Evolutionary conservation across 2,888 invertebrate genomes (phyloP), one percentile per base, ranked within the genome.

Genomic region (Drosophila kokeensis): DNA sequence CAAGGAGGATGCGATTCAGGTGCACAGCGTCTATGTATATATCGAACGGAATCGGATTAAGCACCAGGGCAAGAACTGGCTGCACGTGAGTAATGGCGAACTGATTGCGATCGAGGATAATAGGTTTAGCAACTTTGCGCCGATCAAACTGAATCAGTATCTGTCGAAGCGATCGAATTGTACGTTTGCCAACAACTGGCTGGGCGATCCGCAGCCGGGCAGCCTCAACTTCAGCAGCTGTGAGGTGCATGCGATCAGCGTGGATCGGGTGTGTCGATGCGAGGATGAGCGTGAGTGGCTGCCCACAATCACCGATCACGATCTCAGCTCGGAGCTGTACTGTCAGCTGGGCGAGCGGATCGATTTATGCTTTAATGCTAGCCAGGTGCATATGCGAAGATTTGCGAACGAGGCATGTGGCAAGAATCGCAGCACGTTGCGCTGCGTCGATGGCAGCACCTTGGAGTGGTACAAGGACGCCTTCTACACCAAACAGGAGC

Each of bases 181-280:
- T 57, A 86, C 83, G 10, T 93, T 93, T 64, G 82, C 90, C 27
- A 87, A 91, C 52, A 93, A 93, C 70, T 89, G 82, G 0, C 79
- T 93, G 29, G 91, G 91, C 1, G 76, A 89, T 29, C 90, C 91
- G 0, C 79, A 87, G 36, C 74, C 79, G 3, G 90, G 87, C 1
- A 92, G 93, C 53, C 83, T 93, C 4, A 93, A 93, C 58, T 87
- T 93, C 29, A 90, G 89, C 29, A 88, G 88, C 40, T 93, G 93
- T 49, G 81, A 81, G 53, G 81, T 93, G 52, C 91, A 87, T 15
- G 89, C 91, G 40, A 89, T 90, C 2, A 88, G 81, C 2, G 89
- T 93, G 38, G 81, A 91, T 53, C 74, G 88, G 3, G 67, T 76
- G 11, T 93, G 93, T 50, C 81, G 74, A n/a, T 93, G 93, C 69